These are phyloP conservation scores for Labeo catla DNA, from an alignment of 2,113 vertebrate genomes.

Conservation along the genomic window DNA sequence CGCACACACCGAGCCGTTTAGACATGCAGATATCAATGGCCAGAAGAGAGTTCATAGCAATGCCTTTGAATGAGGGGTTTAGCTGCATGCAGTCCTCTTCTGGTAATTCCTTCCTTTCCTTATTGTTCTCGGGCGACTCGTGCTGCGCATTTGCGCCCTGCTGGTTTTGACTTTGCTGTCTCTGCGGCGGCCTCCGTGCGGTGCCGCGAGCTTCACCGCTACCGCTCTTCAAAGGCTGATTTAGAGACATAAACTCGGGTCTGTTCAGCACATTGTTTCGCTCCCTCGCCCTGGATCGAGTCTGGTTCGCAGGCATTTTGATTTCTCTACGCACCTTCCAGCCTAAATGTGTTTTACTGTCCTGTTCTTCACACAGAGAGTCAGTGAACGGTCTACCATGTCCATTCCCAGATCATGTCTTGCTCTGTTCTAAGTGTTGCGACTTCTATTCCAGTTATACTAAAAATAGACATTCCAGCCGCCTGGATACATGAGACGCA, in stretches of 20 bases:
- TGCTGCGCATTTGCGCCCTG: conserved; percentile 61
- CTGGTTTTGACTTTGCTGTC: conserved; percentile 59
- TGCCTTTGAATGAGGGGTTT: conserved; percentile 90
- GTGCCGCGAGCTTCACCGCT: conserved; percentile 74
- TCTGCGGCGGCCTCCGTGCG: conserved; percentile 65
- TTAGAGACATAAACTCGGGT: conserved; percentile 91
- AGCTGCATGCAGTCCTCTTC: conserved; percentile 97
- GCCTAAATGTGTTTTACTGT: conserved; percentile 20
- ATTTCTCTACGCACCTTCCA: neutral
- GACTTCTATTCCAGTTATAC: conserved; percentile 54
- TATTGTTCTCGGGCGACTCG: conserved; percentile 64
- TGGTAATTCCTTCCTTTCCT: conserved; percentile 81
- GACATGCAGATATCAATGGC: conserved; percentile 94
- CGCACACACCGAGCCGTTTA: conserved; percentile 87
- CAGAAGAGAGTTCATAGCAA: conserved; percentile 89
- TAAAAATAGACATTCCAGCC: conserved; percentile 59
- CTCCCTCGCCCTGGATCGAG: conserved; percentile 80
- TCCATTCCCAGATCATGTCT: conserved; percentile 49
- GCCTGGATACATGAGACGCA: conserved; percentile 52
- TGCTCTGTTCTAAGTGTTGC: conserved; percentile 53
- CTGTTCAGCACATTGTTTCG: conserved; percentile 86
- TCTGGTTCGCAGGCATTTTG: conserved; percentile 84
- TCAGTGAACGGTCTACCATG: conserved; percentile 41
- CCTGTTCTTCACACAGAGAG: conserved; percentile 5
- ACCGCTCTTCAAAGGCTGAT: conserved; percentile 78